Conservation (phyloP, 2,113 vertebrate genomes). For the Nettapus auritus region DNA sequence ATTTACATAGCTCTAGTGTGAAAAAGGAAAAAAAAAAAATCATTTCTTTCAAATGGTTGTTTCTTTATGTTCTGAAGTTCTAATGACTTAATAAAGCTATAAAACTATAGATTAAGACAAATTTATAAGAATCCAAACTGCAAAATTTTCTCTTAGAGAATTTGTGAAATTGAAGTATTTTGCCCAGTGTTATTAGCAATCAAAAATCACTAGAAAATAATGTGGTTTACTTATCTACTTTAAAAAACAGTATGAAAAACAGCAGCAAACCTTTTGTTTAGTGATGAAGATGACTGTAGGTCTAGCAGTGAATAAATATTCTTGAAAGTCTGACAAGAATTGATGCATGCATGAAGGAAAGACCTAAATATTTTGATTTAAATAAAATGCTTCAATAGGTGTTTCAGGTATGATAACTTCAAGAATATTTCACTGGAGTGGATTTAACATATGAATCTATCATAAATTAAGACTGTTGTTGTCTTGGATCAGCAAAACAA, state of each 20-base stretch:
- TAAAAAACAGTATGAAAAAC: not conserved
- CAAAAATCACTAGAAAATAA: not conserved
- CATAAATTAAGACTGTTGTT: not conserved
- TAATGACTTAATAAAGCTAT: not conserved
- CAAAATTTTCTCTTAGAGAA: not conserved
- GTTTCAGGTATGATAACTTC: not conserved
- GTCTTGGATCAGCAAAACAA: not conserved
- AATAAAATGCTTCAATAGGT: not conserved
- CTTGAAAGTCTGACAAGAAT: not conserved
- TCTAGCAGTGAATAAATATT: not conserved
- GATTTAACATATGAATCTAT: not conserved
- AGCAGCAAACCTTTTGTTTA: not conserved
- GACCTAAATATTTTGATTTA: not conserved
- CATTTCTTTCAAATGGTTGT: accelerated
- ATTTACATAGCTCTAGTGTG: not conserved
- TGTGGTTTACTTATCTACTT: not conserved
- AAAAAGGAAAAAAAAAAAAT: not conserved
- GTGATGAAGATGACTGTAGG: not conserved
- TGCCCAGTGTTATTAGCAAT: not conserved
- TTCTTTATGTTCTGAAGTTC: not conserved
- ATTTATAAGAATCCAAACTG: not conserved
- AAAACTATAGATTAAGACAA: not conserved
- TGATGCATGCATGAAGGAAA: not conserved
- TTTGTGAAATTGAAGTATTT: not conserved
- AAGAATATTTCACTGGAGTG: not conserved